Percentiles rank a stretch among this genome's conserved stretches.
Conservation (phyloP, 2,113 vertebrate species). For the Calidris pygmaea region DNA sequence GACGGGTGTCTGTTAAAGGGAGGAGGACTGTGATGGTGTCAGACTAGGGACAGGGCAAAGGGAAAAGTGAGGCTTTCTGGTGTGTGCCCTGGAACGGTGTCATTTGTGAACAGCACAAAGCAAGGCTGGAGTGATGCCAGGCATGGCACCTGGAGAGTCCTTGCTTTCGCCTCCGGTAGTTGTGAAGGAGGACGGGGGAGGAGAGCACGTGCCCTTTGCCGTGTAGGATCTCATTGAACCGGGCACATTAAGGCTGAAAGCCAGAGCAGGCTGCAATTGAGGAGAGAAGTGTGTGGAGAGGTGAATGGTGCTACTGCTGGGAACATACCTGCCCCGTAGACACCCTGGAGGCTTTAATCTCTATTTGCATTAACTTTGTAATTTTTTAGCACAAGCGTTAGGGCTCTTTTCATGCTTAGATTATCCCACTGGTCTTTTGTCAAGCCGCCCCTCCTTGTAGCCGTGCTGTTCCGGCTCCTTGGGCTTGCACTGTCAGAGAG, state of each 20-base stretch:
- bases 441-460: not conserved
- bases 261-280: not conserved
- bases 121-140: not conserved
- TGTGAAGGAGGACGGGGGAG: not conserved
- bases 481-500: not conserved
- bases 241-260: not conserved
- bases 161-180: fast-evolving
- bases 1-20: fast-evolving
- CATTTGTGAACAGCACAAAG: not conserved
- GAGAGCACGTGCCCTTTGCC: not conserved
- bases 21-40: not conserved
- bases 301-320: not conserved
- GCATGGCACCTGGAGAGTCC: not conserved
- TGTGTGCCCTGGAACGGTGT: fast-evolving
- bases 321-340: not conserved
- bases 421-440: not conserved
- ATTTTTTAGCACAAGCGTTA: not conserved
- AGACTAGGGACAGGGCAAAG: not conserved
- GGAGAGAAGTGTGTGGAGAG: not conserved
- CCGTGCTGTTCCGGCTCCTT: not conserved
- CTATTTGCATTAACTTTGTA: not conserved
- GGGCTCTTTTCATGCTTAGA: not conserved
- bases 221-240: not conserved
- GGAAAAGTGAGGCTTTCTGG: not conserved
- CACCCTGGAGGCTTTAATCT: not conserved